Base-by-base conservation (phyloP, 2,113 vertebrate genomes). In the Sorex araneus region DNA sequence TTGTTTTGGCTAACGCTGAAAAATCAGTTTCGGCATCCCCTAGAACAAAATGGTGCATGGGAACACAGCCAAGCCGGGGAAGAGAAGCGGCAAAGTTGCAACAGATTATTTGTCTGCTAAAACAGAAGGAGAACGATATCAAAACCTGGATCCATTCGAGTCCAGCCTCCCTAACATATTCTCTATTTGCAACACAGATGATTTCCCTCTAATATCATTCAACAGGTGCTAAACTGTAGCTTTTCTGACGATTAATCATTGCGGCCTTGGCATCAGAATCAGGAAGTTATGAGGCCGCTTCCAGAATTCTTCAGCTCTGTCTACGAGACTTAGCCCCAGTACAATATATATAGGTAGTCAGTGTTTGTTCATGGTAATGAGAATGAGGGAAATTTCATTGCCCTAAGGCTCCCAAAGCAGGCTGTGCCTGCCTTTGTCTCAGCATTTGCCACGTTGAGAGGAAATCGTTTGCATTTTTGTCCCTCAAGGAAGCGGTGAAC, bases 51-150 rank as follows among this genome's bases (percentile, higher is more conserved):
- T 98, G 98, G 97, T 98, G 97, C 94, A 0, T 13, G 97, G 98
- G 96, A 98, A 97, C 69, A 0, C 1, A 96, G 97, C 98, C 98
- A 98, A 98, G 94, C 96, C 92, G 95, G 88, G 94, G 96, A 96
- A 97, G 98, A 97, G 97, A 98, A 98, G 97, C 95, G 92, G 97
- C 97, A 97, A 96, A 98, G 97, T 97, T 93, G 96, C 97, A 97
- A 97, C 98, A 98, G 98, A 98, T 97, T 98, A 98, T 98, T 98
- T 98, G 98, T 98, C 97, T 98, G 97, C 91, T 95, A 43, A 98
- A 96, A 97, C 98, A 98, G 98, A 98, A 98, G 98, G 98, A 97
- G 97, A 96, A 96, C 96, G 94, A 96, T 97, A 40, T 45, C 6
- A 21, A 97, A 96, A 43, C n/a, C 8, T 66, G 92, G 96, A 91